Percentiles rank a stretch among this genome's conserved stretches.
Conservation (phyloP, 2,888 invertebrate species). For the Bruchidius siliquastri region DNA sequence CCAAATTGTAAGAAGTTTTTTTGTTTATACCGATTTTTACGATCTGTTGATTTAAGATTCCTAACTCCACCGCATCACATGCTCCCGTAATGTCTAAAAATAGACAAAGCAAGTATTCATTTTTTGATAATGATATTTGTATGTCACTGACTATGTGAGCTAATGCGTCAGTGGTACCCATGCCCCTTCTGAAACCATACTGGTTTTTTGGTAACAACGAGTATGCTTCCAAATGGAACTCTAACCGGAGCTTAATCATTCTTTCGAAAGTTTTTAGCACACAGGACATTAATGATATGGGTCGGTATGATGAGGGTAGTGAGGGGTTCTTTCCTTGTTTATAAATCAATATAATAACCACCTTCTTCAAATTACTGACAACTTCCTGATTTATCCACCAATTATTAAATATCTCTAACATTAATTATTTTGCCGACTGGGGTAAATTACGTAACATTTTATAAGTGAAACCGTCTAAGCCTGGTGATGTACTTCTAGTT, state of each 20-base stretch:
- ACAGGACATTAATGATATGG: constrained; percentile 7
- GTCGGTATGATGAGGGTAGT: constrained; percentile 5
- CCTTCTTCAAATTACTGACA: constrained; percentile 4
- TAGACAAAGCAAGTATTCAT: constrained; percentile 3
- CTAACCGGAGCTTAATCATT: constrained; percentile 4
- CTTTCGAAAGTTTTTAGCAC: constrained; percentile 2
- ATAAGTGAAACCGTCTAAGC: constrained; percentile 5
- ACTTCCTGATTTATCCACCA: constrained; percentile 6
- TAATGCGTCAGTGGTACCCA: constrained; percentile 4
- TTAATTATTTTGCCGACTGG: neutral
- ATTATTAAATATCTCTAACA: constrained; percentile 4
- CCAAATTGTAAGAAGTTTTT: neutral
- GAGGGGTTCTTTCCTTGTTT: constrained; percentile 6
- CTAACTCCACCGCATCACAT: constrained; percentile 3
- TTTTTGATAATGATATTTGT: constrained; percentile 5
- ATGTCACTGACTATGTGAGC: constrained; percentile 4
- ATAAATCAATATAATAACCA: neutral
- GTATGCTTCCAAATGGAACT: constrained; percentile 1
- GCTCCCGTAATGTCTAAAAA: constrained; percentile 7
- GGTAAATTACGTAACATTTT: constrained; percentile 4
- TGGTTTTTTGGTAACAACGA: constrained; percentile 3
- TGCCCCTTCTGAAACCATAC: constrained; percentile 5
- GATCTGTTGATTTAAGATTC: neutral
- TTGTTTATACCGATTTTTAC: neutral
- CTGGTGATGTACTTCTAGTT: neutral